A percentile compares a stretch with the other conserved stretches of the same genome.
These are phyloP conservation scores for Corythornis cristatus DNA, from an alignment of 2,113 vertebrate genomes.

Conservation along the genomic window DNA sequence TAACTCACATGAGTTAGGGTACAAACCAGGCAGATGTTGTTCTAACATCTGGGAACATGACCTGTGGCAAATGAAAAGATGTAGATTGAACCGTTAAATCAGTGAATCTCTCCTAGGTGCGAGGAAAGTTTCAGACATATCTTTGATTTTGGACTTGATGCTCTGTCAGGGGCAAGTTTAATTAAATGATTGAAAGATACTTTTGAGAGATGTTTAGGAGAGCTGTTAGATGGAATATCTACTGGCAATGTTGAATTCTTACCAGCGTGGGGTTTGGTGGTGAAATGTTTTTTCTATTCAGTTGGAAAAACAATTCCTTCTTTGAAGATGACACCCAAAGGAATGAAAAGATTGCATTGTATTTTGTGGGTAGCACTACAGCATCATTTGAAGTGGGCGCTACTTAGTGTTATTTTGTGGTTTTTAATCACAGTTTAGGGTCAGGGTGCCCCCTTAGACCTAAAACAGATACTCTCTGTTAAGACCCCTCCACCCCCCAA, in stretches of 20 bases:
- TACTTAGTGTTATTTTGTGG: neutral
- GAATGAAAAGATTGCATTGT: neutral
- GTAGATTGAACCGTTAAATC: neutral
- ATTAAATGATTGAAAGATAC: neutral
- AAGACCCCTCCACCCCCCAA: no score
- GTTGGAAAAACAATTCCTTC: slow-evolving; percentile 3
- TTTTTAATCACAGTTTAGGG: neutral
- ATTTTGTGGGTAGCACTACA: neutral
- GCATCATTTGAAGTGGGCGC: slow-evolving; percentile 21
- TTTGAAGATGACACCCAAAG: slow-evolving; percentile 7
- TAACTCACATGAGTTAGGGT: neutral
- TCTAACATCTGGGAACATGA: neutral
- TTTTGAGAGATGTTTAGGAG: neutral
- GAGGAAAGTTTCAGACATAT: neutral
- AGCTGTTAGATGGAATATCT: neutral
- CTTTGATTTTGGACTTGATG: neutral
- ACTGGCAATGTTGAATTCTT: neutral
- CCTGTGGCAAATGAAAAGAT: neutral
- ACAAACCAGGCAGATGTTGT: neutral
- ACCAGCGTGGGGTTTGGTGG: neutral
- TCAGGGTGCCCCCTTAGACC: no score
- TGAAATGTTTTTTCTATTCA: neutral
- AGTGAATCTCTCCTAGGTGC: neutral
- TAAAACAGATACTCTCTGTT: no score
- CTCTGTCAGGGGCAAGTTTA: neutral